Evolutionary conservation across 2,888 invertebrate species (phyloP), one percentile per base, ranked within the genome.

Genomic region (Phortica magna): DNA sequence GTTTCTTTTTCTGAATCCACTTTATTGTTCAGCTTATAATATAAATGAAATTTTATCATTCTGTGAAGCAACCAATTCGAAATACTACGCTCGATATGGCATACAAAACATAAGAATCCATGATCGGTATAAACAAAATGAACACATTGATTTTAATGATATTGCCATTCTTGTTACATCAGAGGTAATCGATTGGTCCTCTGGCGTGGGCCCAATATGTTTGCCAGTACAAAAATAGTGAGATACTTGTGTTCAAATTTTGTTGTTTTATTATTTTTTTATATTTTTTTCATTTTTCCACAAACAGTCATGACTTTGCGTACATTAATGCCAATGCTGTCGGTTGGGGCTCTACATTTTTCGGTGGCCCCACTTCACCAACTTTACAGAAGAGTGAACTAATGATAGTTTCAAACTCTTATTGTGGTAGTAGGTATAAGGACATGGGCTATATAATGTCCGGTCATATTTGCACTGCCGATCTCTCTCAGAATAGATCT

Each of bases 191-290:
- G 74, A 77, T 2, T 94, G 93, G 85, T 92, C 91, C 31, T 84
- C 91, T 0, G 91, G 92, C 48, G 94, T 95, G 5, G 94, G 94
- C 0, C 94, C 95, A 0, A 93, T 92, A 70, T 95, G 95, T 83
- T 88, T 95, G 67, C 95, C 95, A 0, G 93, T 94, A 73, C 83
- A 83, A 31, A 91, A 91, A 76, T 83, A 75, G 91, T 91, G 79
- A 86, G 88, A 84, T 14, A 55, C 19, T 4, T 42, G 19, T 42
- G 14, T 9, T 39, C n/a, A n/a, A n/a, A n/a, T 12, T 17, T 53
- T 61, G 41, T 1, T 12, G 12, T 14, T 2, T n/a, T 31, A 67
- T 39, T 64, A 72, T 3, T 67, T 31, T 19, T 68, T n/a, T n/a
- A n/a, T n/a, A n/a, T n/a, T 43, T 55, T 17, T 7, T 1, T 57